A percentile compares a stretch with the other conserved stretches of the same genome.
phyloP scores from a whole-genome alignment of 2,113 vertebrate genomes.

The Pomatorhinus ruficollis region DNA sequence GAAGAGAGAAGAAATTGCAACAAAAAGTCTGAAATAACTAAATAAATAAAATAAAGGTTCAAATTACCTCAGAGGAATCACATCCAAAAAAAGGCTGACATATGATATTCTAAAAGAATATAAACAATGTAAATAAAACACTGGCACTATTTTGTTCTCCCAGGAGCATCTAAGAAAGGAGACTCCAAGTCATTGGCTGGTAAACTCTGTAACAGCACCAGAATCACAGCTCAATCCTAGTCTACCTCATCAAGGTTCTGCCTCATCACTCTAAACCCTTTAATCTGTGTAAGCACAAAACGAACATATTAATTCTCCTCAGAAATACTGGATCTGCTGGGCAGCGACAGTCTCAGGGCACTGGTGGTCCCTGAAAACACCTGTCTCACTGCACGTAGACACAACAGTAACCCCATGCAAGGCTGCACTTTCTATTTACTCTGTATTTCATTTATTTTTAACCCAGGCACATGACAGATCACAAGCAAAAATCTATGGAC shows the following conservation, averaged over 20 bases:
- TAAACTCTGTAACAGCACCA: not conserved
- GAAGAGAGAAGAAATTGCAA: not conserved
- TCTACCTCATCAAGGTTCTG: not conserved
- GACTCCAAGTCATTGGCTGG: not conserved
- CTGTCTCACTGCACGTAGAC: not conserved
- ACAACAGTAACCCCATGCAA: not conserved
- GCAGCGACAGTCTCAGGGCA: not conserved
- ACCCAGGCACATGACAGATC: not conserved
- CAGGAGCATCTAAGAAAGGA: not conserved
- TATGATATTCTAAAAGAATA: not conserved
- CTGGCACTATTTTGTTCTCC: not conserved
- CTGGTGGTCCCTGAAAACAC: not conserved
- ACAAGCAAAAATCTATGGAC: not conserved
- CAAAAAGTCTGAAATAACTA: not conserved
- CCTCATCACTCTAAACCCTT: not conserved
- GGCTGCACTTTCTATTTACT: not conserved
- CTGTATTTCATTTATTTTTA: not conserved
- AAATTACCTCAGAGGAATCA: not conserved
- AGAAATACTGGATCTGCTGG: not conserved
- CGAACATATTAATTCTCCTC: not conserved
- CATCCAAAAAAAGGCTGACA: not conserved
- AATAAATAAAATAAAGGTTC: not conserved
- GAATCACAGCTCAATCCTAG: not conserved
- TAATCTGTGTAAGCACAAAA: not conserved
- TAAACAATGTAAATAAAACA: not conserved